Percentiles rank a stretch among this genome's conserved stretches.
Evolutionary conservation across 2,113 vertebrate genomes (phyloP).

Genomic region (Apus apus): DNA sequence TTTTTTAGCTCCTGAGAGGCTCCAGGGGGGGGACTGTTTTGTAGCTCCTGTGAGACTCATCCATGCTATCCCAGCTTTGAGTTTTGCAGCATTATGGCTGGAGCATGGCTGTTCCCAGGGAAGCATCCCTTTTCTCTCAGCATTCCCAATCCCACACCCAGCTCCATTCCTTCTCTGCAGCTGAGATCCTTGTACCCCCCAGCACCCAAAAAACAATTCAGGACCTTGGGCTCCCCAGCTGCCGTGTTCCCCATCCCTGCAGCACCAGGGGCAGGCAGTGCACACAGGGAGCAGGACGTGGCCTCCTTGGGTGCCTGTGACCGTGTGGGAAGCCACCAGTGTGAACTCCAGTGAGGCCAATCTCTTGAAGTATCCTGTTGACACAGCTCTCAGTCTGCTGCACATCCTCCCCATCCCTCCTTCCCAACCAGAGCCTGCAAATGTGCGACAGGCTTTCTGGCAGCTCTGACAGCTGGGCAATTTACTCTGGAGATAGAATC

Average conservation of each 20-base stretch:
- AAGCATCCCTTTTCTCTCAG: neutral
- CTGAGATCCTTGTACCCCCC: neutral
- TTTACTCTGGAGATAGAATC: too few species aligned
- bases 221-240: neutral
- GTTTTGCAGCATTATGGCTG: neutral
- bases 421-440: neutral
- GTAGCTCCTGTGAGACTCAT: neutral
- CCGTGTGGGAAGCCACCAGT: neutral
- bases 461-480: accelerated
- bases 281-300: neutral
- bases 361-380: neutral
- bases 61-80: neutral
- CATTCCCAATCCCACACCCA: accelerated
- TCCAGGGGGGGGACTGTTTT: neutral
- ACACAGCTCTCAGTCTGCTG: neutral
- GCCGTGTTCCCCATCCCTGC: accelerated
- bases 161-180: neutral
- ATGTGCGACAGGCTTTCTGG: accelerated
- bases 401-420: neutral
- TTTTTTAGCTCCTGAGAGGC: neutral
- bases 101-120: neutral
- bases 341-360: accelerated
- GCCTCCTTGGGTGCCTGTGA: neutral
- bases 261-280: accelerated
- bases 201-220: accelerated